Evolutionary conservation across 2,113 vertebrate species (phyloP), one percentile per base, ranked within the genome.

Genomic region (Eptesicus fuscus): DNA sequence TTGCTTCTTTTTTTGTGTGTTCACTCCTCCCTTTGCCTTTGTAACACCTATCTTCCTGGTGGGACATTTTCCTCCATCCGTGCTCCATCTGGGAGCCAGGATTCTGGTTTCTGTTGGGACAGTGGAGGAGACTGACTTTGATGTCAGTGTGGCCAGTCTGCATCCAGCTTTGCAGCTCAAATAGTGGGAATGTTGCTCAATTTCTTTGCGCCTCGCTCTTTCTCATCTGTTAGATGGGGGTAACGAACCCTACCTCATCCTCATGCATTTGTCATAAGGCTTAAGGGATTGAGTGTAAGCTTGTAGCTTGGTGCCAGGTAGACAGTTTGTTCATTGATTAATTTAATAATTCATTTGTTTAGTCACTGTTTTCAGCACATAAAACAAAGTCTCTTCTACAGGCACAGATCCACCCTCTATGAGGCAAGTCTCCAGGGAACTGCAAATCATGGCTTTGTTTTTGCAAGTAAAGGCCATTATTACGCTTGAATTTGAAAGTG

Each of bases 181-280:
- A 11, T 6, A 3, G 3, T 8, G n/a, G 28, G 44, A 11, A 25
- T 28, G 0, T 30, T 0, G 4, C 67, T 42, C 32, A 2, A 12
- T 53, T 44, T 49, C 23, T 44, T 1, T 2, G 20, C 4, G 17
- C 53, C 86, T 78, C 2, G 1, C 10, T 35, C 44, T 11, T 23
- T 40, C 83, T 65, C 18, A 0, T 56, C 80, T 25, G 53, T 35
- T 11, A 32, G 30, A 20, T 77, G 35, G 87, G 59, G 1, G 1
- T 28, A 1, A 8, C 11, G 2, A 32, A 28, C 23, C 16, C 18
- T 0, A 0, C 13, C n/a, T 30, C 14, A 0, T 5, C 13, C n/a
- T 30, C 14, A 0, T 5, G 4, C 16, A 1, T 8, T 47, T 35
- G 2, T 30, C 12, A 0, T 7, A 0, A 65, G 63, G 78, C 10